Base-by-base conservation (phyloP, 2,888 invertebrate species). In the Plebejus melissa region DNA sequence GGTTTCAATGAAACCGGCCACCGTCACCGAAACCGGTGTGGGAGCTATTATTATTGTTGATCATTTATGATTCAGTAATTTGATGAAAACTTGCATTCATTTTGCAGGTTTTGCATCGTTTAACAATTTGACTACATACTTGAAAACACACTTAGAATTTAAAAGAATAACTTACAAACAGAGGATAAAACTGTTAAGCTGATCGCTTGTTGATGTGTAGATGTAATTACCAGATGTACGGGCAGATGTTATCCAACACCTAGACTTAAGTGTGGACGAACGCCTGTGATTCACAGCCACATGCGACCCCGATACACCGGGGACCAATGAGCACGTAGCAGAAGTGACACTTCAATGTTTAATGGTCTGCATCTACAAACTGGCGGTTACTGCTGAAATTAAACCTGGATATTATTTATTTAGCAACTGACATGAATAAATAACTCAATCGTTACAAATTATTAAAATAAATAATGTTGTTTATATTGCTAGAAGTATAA, bases 261-360 rank as follows among this genome's bases (percentile, higher is more conserved):
- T 80, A 78, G 76, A 75, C 78, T 75, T 76, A 76, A 78, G 76
- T 76, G 77, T 71, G 77, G 78, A 78, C 83, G 84, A 82, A 83
- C 83, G 81, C 83, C 83, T 90, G 89, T 88, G 90, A 91, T 86
- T 90, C 90, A 88, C 90, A 88, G 87, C 81, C 90, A 91, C 83
- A 87, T 91, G 91, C 86, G 91, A 86, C 90, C 91, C 90, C 90
- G 89, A 89, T 90, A 84, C 84, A 81, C 82, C 81, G 82, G 79
- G 71, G 75, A 77, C 78, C 74, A 50, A 54, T 28, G 79, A 79
- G 6, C 65, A 77, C 32, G 1, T 5, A 54, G 50, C 54, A 46
- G 74, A 50, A 74, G 74, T 58, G 57, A 32, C 11, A 72, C 5
- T 32, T 58, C n/a, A n/a, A 50, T 69, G 13, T 54, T 46, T 4